These are phyloP conservation scores for Chrysodeixis includens DNA, from an alignment of 2,888 invertebrate species.

Conservation along the genomic window DNA sequence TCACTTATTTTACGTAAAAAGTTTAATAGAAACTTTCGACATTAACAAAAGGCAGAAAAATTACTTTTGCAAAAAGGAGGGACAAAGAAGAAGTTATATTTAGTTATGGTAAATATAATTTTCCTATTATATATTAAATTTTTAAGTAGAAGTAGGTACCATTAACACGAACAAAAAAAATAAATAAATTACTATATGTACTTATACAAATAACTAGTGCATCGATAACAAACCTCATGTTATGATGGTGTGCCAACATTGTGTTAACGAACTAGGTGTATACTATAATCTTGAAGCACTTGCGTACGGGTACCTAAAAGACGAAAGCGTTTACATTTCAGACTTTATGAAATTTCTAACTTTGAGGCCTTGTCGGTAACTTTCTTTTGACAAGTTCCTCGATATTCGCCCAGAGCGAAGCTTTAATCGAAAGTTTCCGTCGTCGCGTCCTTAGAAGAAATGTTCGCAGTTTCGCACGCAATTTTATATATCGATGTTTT, in stretches of 20 bases:
- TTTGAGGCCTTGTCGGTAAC: constrained; percentile 67
- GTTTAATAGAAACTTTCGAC: no score
- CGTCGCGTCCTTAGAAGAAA: constrained; percentile 33
- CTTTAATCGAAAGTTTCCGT: constrained; percentile 61
- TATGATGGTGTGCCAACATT: constrained; percentile 50
- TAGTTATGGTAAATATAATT: no score
- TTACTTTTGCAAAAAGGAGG: no score
- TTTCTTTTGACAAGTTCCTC: constrained; percentile 71
- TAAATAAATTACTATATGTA: neutral
- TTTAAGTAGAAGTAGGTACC: no score
- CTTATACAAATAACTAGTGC: no score
- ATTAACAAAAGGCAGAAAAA: no score
- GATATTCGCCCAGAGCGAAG: constrained; percentile 58
- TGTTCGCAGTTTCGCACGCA: constrained; percentile 34
- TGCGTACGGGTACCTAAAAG: constrained; percentile 49
- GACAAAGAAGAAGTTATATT: no score
- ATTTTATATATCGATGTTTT: constrained; percentile 41
- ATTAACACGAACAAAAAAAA: no score
- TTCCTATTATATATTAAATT: no score
- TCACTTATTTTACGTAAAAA: neutral
- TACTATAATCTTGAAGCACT: constrained; percentile 54
- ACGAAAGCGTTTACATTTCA: constrained; percentile 59
- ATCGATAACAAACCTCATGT: no score
- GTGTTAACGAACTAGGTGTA: constrained; percentile 39
- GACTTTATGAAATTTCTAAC: constrained; percentile 65